Evolutionary conservation across 2,113 vertebrate genomes (phyloP).

Genomic region (Neolamprologus sp.): DNA sequence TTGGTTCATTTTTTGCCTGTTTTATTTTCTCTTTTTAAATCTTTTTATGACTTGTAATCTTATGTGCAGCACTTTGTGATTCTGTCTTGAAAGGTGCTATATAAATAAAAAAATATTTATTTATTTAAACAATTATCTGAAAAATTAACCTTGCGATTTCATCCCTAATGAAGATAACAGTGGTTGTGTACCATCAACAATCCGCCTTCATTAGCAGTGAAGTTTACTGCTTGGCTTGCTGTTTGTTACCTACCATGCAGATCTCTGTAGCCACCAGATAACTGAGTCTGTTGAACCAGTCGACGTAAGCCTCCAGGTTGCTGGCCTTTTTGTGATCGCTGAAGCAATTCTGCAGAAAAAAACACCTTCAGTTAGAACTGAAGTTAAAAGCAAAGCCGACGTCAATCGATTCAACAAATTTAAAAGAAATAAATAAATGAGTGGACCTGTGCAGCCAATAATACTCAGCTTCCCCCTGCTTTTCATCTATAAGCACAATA

Average conservation of each 20-base stretch:
- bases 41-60: too few relatives aligned
- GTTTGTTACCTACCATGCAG: constrained; percentile 81
- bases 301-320: constrained; percentile 88
- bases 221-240: neutral
- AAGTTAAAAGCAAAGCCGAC: neutral
- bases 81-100: too few relatives aligned
- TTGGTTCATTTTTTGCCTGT: too few relatives aligned
- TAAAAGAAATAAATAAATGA: neutral
- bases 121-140: neutral
- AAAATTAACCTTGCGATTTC: accelerated
- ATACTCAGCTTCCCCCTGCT: neutral
- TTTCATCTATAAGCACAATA: neutral
- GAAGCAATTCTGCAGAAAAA: constrained; percentile 74
- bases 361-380: neutral
- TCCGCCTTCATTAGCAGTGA: neutral
- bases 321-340: constrained; percentile 80
- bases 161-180: neutral
- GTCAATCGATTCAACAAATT: neutral
- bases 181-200: accelerated
- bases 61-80: too few relatives aligned
- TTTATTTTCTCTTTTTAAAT: too few relatives aligned
- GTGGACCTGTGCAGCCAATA: neutral
- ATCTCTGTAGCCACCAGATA: constrained; percentile 95
- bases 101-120: too few relatives aligned
- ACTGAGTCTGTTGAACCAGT: constrained; percentile 96